phyloP scores from a whole-genome alignment of 2,113 vertebrate species.

The Tauraco erythrolophus region DNA sequence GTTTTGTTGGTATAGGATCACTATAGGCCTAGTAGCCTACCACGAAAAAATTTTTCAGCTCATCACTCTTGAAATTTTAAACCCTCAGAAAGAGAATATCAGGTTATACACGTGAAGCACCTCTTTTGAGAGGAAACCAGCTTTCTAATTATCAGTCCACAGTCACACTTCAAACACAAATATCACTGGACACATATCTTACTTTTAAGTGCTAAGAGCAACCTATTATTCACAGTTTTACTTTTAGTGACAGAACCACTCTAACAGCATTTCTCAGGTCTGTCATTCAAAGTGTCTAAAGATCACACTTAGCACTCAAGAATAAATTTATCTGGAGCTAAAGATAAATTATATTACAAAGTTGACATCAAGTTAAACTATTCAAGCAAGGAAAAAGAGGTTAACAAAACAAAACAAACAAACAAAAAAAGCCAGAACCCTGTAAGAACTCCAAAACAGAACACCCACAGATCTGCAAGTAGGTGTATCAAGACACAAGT shows the following conservation, averaged over 20 bases:
- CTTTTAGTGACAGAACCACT: neutral
- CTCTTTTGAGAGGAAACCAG: neutral
- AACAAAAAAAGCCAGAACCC: no score
- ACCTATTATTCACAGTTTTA: slow-evolving; percentile 14
- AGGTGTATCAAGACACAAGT: neutral
- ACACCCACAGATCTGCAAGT: neutral
- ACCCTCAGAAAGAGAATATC: neutral
- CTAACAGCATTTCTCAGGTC: neutral
- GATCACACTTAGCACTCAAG: neutral
- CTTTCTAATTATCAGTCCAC: neutral
- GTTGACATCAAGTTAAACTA: neutral
- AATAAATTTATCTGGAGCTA: neutral
- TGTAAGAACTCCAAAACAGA: neutral
- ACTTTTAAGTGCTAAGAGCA: neutral
- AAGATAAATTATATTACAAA: neutral
- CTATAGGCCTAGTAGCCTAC: neutral
- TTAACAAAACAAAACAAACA: neutral
- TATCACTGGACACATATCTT: neutral
- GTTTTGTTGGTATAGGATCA: neutral
- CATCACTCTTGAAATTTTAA: neutral
- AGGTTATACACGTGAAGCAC: neutral
- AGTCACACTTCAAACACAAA: neutral
- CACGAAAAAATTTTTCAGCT: neutral
- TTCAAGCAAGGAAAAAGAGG: neutral
- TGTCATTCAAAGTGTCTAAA: slow-evolving; percentile 7